Conservation (phyloP, 2,888 invertebrate species). For the Venusia cambrica region DNA sequence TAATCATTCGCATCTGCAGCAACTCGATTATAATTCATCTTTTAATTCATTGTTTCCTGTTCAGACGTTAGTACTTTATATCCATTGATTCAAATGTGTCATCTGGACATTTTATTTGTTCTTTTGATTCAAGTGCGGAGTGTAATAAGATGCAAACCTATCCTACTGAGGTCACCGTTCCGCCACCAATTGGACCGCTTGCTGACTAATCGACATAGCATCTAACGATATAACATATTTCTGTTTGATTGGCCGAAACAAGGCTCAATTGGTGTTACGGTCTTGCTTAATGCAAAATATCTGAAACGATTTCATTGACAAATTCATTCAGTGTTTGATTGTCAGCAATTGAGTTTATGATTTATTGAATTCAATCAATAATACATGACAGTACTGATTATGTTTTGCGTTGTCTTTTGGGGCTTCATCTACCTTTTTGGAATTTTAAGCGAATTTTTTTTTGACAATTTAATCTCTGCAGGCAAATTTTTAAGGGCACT, state of each 20-base stretch:
- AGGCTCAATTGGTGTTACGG: slow-evolving; percentile 59
- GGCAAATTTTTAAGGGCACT: no score
- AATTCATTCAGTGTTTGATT: slow-evolving; percentile 2
- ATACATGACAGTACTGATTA: no score
- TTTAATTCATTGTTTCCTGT: slow-evolving; percentile 19
- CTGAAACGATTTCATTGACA: slow-evolving; percentile 5
- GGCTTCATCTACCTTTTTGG: no score
- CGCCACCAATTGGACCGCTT: slow-evolving; percentile 48
- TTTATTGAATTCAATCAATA: slow-evolving; percentile 5
- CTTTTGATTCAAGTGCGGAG: slow-evolving; percentile 16
- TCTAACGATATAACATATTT: slow-evolving; percentile 49
- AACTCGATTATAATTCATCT: slow-evolving; percentile 6
- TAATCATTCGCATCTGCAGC: slow-evolving; percentile 7
- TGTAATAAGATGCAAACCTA: slow-evolving; percentile 18
- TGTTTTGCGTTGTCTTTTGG: no score
- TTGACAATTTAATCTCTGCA: no score
- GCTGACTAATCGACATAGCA: slow-evolving; percentile 49
- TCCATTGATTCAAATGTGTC: no score
- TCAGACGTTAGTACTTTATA: no score
- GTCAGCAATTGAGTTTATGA: not conserved
- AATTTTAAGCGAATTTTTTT: no score
- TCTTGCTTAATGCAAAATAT: slow-evolving; percentile 34
- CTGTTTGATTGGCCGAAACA: slow-evolving; percentile 56
- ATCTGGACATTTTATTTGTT: slow-evolving; percentile 4
- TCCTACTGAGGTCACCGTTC: slow-evolving; percentile 12